Conservation (phyloP, 2,797 vertebrate species). For the Smutsia temminckii region DNA sequence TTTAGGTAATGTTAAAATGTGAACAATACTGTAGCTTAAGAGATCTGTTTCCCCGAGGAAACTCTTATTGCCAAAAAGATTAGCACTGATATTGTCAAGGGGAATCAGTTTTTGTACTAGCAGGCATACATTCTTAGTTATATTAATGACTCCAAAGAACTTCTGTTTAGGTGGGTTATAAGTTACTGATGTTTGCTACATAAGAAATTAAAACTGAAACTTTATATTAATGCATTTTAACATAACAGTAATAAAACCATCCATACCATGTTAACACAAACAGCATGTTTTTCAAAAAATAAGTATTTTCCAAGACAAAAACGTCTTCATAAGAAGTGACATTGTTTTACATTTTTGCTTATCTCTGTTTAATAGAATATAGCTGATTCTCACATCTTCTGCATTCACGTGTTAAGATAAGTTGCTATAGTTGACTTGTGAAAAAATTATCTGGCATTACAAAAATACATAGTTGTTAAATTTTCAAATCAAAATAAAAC, state of each 20-base stretch:
- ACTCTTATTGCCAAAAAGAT: not conserved
- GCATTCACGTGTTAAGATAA: not conserved
- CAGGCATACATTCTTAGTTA: slow-evolving; percentile 3
- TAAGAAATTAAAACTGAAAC: slow-evolving; percentile 36
- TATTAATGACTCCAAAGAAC: not conserved
- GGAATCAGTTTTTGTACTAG: not conserved
- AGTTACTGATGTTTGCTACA: not conserved
- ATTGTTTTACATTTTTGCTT: slow-evolving; percentile 26
- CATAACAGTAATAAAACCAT: not conserved
- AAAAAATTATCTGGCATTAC: not conserved
- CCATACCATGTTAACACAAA: not conserved
- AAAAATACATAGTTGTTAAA: not conserved
- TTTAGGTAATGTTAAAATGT: not conserved
- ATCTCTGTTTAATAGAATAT: not conserved
- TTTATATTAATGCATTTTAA: not conserved
- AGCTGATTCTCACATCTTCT: slow-evolving; percentile 1
- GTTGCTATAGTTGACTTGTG: not conserved
- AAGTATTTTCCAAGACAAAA: not conserved
- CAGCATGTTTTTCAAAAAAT: slow-evolving; percentile 8
- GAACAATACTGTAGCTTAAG: not conserved
- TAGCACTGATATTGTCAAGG: not conserved
- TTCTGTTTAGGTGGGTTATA: not conserved
- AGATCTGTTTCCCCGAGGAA: not conserved
- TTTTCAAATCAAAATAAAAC: slow-evolving; percentile 26
- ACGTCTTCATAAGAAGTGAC: not conserved